Percentiles rank a stretch among this genome's conserved stretches.
Evolutionary conservation across 2,113 vertebrate genomes (phyloP).

Genomic region (Chlorocebus sabaeus): DNA sequence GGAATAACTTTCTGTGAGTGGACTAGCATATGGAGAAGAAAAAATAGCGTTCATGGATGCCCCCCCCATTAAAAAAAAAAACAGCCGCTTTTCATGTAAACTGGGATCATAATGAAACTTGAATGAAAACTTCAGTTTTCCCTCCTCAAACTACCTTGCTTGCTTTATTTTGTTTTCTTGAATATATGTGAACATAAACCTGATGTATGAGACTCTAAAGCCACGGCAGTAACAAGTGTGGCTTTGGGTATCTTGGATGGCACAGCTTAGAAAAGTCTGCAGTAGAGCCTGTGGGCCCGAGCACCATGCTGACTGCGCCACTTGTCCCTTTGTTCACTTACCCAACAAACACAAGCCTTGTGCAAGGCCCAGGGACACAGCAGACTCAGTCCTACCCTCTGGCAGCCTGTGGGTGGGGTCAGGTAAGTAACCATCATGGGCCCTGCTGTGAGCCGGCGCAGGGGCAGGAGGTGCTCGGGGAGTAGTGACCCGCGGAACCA

Average conservation of each 20-base stretch:
- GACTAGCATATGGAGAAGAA: neutral
- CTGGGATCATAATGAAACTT: too few species aligned
- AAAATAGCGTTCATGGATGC: rapidly evolving
- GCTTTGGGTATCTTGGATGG: rapidly evolving
- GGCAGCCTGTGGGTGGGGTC: neutral
- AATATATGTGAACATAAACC: rapidly evolving
- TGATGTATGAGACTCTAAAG: rapidly evolving
- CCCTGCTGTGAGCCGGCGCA: rapidly evolving
- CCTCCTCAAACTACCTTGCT: neutral
- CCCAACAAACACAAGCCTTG: neutral
- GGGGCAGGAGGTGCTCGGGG: rapidly evolving
- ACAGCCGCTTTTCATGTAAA: neutral
- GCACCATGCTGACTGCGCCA: rapidly evolving
- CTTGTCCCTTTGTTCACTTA: neutral
- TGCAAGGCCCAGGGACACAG: neutral
- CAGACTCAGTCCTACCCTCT: rapidly evolving
- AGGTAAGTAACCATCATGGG: neutral
- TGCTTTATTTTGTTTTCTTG: neutral
- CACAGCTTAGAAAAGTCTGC: neutral
- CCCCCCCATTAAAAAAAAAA: neutral
- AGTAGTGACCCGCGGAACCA: rapidly evolving
- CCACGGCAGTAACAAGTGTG: rapidly evolving
- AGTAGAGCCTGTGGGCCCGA: neutral
- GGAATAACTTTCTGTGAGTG: rapidly evolving
- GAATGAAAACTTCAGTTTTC: rapidly evolving